These are phyloP conservation scores for Caerostris darwini DNA, from an alignment of 1,140 invertebrate species.

Conservation along the genomic window DNA sequence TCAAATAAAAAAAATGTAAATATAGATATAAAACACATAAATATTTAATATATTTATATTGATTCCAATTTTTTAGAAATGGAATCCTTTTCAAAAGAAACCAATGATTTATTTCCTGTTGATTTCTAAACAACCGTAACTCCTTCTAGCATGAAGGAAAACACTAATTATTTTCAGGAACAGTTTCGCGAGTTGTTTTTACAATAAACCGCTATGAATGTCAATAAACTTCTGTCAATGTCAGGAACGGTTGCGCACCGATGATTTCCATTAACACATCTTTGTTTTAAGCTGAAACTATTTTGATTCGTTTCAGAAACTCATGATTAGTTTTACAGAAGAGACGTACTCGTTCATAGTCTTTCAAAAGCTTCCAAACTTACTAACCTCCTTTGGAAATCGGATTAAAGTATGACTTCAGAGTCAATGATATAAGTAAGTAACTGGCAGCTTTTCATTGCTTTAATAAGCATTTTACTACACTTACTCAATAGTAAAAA, in stretches of 20 bases:
- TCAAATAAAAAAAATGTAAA: too few relatives aligned
- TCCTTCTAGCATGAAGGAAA: neutral
- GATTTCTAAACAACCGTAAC: neutral
- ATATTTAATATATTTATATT: too few relatives aligned
- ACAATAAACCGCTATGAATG: neutral
- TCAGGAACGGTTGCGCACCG: neutral
- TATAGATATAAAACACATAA: too few relatives aligned
- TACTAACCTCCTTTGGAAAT: neutral
- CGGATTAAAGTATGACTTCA: neutral
- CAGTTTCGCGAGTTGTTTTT: neutral
- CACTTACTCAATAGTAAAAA: too few relatives aligned
- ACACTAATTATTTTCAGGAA: conserved; percentile 13
- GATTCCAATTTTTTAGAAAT: too few relatives aligned
- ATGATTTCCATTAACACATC: neutral
- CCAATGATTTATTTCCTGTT: neutral
- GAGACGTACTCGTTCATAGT: neutral
- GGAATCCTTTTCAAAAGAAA: too few relatives aligned
- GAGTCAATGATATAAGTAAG: neutral
- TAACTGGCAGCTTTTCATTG: neutral
- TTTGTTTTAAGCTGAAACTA: neutral
- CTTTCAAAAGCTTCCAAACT: neutral
- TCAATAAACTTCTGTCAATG: conserved; percentile 32
- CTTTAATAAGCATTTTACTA: too few relatives aligned
- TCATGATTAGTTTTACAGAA: conserved; percentile 1
- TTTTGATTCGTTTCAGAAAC: conserved; percentile 31